Evolutionary conservation across 2,113 vertebrate genomes (phyloP), one percentile per base, ranked within the genome.

Genomic region (Charadrius vociferus): DNA sequence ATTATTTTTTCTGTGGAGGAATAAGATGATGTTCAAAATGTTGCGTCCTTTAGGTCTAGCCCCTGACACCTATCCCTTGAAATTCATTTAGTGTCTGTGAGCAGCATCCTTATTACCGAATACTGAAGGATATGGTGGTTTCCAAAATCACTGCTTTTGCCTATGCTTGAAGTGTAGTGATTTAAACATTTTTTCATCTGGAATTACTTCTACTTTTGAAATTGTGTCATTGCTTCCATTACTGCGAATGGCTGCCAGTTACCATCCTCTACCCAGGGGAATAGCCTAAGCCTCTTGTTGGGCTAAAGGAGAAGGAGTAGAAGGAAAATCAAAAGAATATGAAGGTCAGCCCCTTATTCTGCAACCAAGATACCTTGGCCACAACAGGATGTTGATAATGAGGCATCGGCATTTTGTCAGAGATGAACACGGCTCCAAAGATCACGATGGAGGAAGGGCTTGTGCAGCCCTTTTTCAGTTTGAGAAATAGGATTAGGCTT

Each of bases 381-480:
- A 61, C 61, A 79, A 47, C 23, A 59, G 30, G 30, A 85, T 82
- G 72, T 5, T 30, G n/a, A 52, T 68, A 61, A 73, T 29, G 55
- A 67, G 24, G 19, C 47, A 56, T 26, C 4, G 2, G n/a, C 5
- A 22, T 61, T 80, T 86, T 67, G 20, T 77, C 55, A 53, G 78
- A 63, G 66, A 17, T 19, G 4, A 68, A 32, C 7, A 47, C 7
- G 12, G 14, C 74, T 92, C 66, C 56, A 56, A 47, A 85, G 23
- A 11, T 32, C 20, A 43, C 0, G 0, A 23, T 67, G 17, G 36
- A 92, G 23, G 53, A 72, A 27, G 43, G 13, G 21, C 26, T 36
- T 53, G 19, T 77, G 50, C 50, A 78, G 21, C 19, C 8, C 34
- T 71, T 75, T 71, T 67, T 59, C 37, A 27, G 23, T 63, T 74